Conservation (phyloP, 2,113 vertebrate genomes). For the Takifugu flavidus region DNA sequence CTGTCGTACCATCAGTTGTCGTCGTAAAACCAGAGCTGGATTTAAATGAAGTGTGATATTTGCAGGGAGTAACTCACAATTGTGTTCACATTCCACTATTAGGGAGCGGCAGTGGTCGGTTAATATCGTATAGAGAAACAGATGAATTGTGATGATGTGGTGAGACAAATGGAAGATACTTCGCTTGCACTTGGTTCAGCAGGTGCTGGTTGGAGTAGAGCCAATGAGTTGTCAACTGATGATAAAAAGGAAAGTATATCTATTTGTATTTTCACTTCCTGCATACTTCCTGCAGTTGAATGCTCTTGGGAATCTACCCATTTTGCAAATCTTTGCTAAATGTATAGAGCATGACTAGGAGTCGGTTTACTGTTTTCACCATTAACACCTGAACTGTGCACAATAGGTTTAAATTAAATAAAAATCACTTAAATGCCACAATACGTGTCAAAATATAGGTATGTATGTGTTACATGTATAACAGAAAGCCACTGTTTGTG, state of each 20-base stretch:
- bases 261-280: conserved; percentile 7
- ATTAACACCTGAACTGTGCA: conserved; percentile 19
- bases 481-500: conserved; percentile 1
- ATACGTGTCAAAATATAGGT: no score
- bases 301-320: conserved; percentile 24
- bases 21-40: not conserved
- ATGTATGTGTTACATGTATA: no score
- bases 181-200: conserved; percentile 17
- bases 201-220: conserved; percentile 12
- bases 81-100: conserved; percentile 33
- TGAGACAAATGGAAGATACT: conserved; percentile 29
- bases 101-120: no score
- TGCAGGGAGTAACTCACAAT: conserved; percentile 14
- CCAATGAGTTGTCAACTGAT: conserved; percentile 7
- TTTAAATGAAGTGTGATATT: conserved; percentile 18
- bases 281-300: conserved; percentile 27
- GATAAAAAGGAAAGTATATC: conserved; percentile 7
- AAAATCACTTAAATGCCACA: no score
- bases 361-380: conserved; percentile 52
- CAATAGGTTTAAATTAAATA: not conserved
- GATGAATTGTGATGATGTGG: conserved; percentile 23
- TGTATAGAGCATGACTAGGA: conserved; percentile 45
- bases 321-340: conserved; percentile 34
- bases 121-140: not conserved
- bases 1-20: conserved; percentile 45